phyloP scores from a whole-genome alignment of 2,113 vertebrate species.

The Chionis minor region DNA sequence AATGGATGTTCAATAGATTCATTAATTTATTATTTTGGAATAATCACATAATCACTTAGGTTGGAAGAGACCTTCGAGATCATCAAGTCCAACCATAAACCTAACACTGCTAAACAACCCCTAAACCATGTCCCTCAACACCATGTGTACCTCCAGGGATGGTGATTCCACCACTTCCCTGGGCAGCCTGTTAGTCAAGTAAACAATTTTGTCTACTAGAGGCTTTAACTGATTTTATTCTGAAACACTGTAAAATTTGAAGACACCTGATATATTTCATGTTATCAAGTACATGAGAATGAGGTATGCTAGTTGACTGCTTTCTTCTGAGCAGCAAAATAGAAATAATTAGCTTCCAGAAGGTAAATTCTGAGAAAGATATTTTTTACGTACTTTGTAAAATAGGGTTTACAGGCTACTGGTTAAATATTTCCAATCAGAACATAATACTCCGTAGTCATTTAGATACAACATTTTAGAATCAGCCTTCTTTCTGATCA shows the following conservation, averaged over 20 bases:
- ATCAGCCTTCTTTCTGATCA: not conserved
- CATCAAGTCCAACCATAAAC: too few species aligned
- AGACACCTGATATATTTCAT: not conserved
- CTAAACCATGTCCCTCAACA: too few species aligned
- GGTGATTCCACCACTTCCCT: too few species aligned
- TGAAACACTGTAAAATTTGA: not conserved
- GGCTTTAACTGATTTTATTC: not conserved
- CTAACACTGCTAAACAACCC: too few species aligned
- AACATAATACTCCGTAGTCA: not conserved
- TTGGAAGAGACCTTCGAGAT: too few species aligned
- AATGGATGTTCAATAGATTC: not conserved
- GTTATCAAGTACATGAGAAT: not conserved
- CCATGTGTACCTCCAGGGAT: too few species aligned
- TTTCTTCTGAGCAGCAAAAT: not conserved
- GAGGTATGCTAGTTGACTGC: not conserved
- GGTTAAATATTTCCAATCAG: not conserved
- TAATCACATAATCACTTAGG: not conserved
- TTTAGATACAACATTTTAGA: not conserved
- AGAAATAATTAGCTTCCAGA: not conserved
- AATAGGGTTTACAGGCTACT: not conserved
- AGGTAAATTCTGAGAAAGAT: not conserved
- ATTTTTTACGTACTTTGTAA: not conserved
- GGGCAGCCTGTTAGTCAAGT: not conserved
- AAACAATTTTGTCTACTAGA: not conserved
- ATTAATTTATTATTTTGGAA: not conserved